phyloP scores from a whole-genome alignment of 1,140 invertebrate genomes.

The Drosophila tani region DNA sequence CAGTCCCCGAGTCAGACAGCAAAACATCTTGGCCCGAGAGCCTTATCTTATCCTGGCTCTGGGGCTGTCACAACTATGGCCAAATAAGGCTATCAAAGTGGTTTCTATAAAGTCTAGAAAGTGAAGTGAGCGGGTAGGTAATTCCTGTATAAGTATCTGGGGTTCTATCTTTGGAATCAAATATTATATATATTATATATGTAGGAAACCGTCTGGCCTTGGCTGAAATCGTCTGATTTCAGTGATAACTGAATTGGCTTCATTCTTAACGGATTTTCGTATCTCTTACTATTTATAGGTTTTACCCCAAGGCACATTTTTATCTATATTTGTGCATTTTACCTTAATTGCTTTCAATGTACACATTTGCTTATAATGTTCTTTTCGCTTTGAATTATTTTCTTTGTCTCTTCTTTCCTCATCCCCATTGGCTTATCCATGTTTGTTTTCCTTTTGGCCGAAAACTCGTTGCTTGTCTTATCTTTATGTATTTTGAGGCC shows the following conservation, averaged over 20 bases:
- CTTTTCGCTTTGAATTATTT: slow-evolving; percentile 13
- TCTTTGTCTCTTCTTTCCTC: slow-evolving; percentile 25
- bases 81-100: slow-evolving; percentile 19
- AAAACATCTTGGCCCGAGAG: slow-evolving; percentile 2
- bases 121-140: slow-evolving; percentile 18
- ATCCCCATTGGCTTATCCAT: not conserved
- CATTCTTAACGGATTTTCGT: not conserved
- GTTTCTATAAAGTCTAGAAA: not conserved
- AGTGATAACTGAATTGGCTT: slow-evolving; percentile 7
- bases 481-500: slow-evolving; percentile 25
- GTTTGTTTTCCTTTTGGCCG: slow-evolving; percentile 14
- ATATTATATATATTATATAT: not conserved
- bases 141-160: slow-evolving; percentile 19
- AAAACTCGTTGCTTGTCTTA: slow-evolving; percentile 26
- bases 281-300: slow-evolving; percentile 4
- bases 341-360: slow-evolving; percentile 18
- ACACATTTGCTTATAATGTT: not conserved
- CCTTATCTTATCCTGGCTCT: slow-evolving; percentile 30
- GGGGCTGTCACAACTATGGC: slow-evolving; percentile 7
- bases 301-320: not conserved
- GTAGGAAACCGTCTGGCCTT: slow-evolving; percentile 29
- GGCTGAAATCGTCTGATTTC: not conserved
- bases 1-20: slow-evolving; percentile 6
- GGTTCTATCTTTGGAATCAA: slow-evolving; percentile 26
- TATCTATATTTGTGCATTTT: not conserved